Evolutionary conservation across 1,140 invertebrate species (phyloP).

Genomic region (Drosophila funebris): DNA sequence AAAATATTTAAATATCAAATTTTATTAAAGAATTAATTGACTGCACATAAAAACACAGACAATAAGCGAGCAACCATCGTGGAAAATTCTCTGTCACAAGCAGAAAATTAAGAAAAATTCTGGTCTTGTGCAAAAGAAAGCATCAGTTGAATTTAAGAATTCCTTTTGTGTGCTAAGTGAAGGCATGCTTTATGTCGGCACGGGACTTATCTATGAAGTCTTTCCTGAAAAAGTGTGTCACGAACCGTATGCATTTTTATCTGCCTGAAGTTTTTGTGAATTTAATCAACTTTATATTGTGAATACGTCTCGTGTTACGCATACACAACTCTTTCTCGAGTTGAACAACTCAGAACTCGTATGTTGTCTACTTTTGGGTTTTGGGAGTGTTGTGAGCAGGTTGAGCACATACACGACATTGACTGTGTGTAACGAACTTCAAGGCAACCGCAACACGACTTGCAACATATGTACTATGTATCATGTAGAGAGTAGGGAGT

Average conservation of each 20-base stretch:
- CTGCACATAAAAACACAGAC: no score
- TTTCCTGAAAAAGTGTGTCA: constrained; percentile 1
- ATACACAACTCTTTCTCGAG: neutral
- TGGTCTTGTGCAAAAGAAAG: neutral
- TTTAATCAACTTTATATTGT: constrained; percentile 13
- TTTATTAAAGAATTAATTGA: no score
- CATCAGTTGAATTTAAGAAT: neutral
- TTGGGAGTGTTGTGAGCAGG: constrained; percentile 22
- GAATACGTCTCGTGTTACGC: constrained; percentile 1
- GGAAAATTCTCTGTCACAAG: no score
- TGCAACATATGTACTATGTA: constrained; percentile 45
- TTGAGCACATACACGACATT: constrained; percentile 34
- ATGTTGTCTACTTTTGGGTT: constrained; percentile 31
- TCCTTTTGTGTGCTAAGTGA: neutral
- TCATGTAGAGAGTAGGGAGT: neutral
- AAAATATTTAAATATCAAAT: no score
- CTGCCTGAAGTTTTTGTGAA: neutral
- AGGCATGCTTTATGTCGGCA: neutral
- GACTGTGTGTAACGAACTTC: constrained; percentile 60
- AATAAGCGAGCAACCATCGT: no score
- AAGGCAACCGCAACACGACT: constrained; percentile 53
- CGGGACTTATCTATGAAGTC: neutral
- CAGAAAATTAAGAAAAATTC: neutral
- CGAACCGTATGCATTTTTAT: neutral
- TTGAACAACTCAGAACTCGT: constrained; percentile 4